Evolutionary conservation across 2,888 invertebrate species (phyloP), one percentile per base, ranked within the genome.

Genomic region (Stenoptilia bipunctidactyla): DNA sequence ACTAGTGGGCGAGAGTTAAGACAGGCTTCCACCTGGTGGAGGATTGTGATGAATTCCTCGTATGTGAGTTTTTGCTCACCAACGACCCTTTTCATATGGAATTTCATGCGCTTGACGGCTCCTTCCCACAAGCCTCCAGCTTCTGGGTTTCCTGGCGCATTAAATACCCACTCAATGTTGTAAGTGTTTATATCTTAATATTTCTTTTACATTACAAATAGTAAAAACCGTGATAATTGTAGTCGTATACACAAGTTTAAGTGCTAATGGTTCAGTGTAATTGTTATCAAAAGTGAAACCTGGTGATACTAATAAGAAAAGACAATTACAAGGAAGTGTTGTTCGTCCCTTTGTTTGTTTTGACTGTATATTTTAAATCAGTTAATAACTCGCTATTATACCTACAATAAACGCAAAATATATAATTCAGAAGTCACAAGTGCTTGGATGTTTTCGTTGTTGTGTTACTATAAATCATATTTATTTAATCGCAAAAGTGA

Each of bases 41-140:
- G 34, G 6, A 34, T 4, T 2, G 34, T 34, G 13, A 14, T 34
- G 34, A 34, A 34, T 13, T 34, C 34, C 14, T 34, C 34, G 34
- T 34, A 34, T 3, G 34, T 34, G 13, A 34, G 34, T 13, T 34
- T 34, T 34, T 34, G 34, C 13, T 13, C 34, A 12, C 34, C 34
- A 34, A 34, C 8, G 2, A 34, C 34, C 8, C 34, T 9, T 13
- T 13, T 13, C 5, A 34, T 3, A 14, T 34, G 34, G 8, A 6
- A 13, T 14, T 34, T 34, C 12, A 34, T 12, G 13, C 34, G 9
- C 13, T 34, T 34, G 2, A 34, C 34, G 9, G 34, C 34, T 6
- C 12, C 34, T 13, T 34, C 34, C 34, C 34, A 34, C 13, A 34
- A 13, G 14, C 34, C 34, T 2, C 34, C 34, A 4, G 34, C 34